Base-by-base conservation (phyloP, 2,797 vertebrate species). In the Phoebastria nigripes region DNA sequence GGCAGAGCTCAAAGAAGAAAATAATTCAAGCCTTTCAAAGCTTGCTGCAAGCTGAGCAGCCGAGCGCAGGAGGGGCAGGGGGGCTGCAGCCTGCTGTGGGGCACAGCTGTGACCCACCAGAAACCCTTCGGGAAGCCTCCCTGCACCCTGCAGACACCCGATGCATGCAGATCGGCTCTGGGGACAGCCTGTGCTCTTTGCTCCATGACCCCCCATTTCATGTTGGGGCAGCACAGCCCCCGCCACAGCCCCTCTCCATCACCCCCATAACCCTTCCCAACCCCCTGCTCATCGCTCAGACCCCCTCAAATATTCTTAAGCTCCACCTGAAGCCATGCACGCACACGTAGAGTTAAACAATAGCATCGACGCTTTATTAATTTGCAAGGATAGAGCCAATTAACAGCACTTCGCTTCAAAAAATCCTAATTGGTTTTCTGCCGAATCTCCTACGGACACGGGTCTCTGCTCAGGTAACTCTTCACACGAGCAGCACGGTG, bases 91-190 rank as follows among this genome's bases (percentile, higher is more conserved):
- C 62, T 9, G 21, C 59, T 13, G 31, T 3, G 35, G 46, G 46
- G 39, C 47, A 22, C 28, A 35, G 56, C 69, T 15, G 41, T 9
- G 35, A 41, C 66, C 62, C 31, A 42, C 35, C 63, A 42, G 37
- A 69, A 35, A 31, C 8, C 35, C n/a, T 39, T 11, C 5, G 1
- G 24, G 39, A 54, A 54, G 12, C 28, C 16, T n/a, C 33, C 21
- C 17, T 9, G 49, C 22, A 63, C n/a, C 56, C 63, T 8, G 51
- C 44, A 41, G 29, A 21, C 37, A 19, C 33, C 55, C 28, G 7
- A 1, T 5, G 29, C 11, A 4, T 4, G 2, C 33, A 39, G 44
- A 35, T 26, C 2, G 0, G 46, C 22, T 7, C 31, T 1, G 1
- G 18, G n/a, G 18, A 7, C 41, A 28, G 29, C 47, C 11, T 0